Percentiles rank a stretch among this genome's conserved stretches.
phyloP scores from a whole-genome alignment of 92 coral and sea anemone species.

The Montipora capitata region DNA sequence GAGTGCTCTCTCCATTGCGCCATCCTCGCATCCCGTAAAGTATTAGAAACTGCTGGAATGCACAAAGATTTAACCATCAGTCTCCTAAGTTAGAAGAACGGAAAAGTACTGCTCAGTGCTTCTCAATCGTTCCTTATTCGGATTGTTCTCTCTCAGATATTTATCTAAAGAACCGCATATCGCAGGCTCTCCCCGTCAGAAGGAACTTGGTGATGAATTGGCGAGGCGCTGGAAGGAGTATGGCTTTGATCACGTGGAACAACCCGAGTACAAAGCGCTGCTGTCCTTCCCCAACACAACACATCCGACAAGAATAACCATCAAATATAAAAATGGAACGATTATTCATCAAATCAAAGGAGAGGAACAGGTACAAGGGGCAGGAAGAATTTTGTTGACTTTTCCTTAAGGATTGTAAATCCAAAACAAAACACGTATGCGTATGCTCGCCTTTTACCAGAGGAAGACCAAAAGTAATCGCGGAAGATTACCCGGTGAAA shows the following conservation, averaged over 20 bases:
- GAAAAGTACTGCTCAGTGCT: not conserved
- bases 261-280: conserved; percentile 88
- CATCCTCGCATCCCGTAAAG: too few species aligned
- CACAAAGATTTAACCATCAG: too few species aligned
- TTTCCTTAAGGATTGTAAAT: too few species aligned
- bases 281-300: conserved; percentile 81
- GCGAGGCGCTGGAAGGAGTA: conserved; percentile 75
- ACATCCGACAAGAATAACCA: conserved; percentile 28
- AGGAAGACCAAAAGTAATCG: too few species aligned
- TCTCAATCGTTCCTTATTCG: not conserved
- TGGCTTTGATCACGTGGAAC: conserved; percentile 93
- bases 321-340: conserved; percentile 58
- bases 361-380: conserved; percentile 69
- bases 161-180: conserved; percentile 87
- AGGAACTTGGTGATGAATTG: conserved; percentile 82
- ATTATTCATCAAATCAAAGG: conserved; percentile 72
- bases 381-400: too few species aligned
- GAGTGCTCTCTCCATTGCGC: too few species aligned
- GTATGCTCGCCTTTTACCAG: too few species aligned
- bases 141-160: conserved; percentile 46
- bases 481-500: too few species aligned
- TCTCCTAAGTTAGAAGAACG: too few species aligned
- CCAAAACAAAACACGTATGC: too few species aligned
- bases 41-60: too few species aligned
- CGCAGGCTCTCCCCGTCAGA: conserved; percentile 84